phyloP scores from a whole-genome alignment of 2,797 vertebrate species.

The Amblyopsis hoosieri region DNA sequence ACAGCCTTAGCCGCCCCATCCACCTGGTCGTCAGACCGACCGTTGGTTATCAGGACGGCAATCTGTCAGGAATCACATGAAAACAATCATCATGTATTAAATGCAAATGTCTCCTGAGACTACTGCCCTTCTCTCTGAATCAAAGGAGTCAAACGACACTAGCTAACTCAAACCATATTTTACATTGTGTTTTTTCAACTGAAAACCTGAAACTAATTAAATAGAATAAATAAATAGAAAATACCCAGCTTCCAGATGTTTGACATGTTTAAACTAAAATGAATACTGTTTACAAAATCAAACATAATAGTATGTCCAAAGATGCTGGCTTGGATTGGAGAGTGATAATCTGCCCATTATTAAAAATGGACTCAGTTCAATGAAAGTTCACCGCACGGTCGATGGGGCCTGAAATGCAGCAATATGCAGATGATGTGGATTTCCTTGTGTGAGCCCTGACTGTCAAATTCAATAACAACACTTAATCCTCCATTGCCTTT shows the following conservation, averaged over 20 bases:
- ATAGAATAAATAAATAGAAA: conserved; percentile 15
- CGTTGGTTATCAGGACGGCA: conserved; percentile 82
- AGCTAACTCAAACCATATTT: too few relatives aligned
- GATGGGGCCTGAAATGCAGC: conserved; percentile 41
- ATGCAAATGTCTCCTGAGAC: too few relatives aligned
- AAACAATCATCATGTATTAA: too few relatives aligned
- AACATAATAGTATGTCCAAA: conserved; percentile 34
- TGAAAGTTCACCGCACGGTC: conserved; percentile 56
- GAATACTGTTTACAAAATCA: conserved; percentile 49
- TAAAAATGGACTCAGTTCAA: conserved; percentile 45
- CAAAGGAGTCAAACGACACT: too few relatives aligned
- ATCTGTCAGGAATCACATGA: conserved; percentile 66
- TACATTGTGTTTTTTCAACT: too few relatives aligned
- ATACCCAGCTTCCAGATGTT: conserved; percentile 17
- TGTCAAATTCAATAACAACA: conserved; percentile 62
- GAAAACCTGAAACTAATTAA: too few relatives aligned
- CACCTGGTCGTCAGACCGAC: conserved; percentile 77
- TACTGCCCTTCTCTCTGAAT: too few relatives aligned
- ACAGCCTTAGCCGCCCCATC: conserved; percentile 73
- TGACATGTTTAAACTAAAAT: conserved; percentile 50
- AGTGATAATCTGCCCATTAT: conserved; percentile 52
- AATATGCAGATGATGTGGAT: conserved; percentile 32
- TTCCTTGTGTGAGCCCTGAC: conserved; percentile 28
- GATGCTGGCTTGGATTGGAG: conserved; percentile 25
- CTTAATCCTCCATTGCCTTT: conserved; percentile 48